phyloP scores from a whole-genome alignment of 2,113 vertebrate species.

The Bostrychus sinensis region DNA sequence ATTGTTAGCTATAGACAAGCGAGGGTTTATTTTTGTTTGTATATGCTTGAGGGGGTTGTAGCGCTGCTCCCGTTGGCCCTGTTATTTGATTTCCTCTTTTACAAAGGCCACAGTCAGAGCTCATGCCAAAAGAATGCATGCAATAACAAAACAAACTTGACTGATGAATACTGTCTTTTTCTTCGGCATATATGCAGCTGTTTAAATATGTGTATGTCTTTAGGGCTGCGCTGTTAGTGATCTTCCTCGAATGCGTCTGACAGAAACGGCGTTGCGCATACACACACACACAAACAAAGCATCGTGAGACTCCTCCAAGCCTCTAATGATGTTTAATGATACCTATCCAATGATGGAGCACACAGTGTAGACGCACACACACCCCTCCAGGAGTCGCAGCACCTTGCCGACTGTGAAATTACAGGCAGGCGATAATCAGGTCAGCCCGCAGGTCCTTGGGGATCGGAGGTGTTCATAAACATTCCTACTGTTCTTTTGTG shows the following conservation, averaged over 20 bases:
- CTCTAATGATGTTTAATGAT: conserved; percentile 78
- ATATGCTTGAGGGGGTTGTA: conserved; percentile 71
- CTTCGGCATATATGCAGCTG: conserved; percentile 26
- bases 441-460: conserved; percentile 77
- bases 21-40: conserved; percentile 75
- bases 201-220: conserved; percentile 50
- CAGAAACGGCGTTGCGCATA: conserved; percentile 57
- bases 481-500: conserved; percentile 79
- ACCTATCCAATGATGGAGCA: conserved; percentile 63
- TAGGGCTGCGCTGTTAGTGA: conserved; percentile 69
- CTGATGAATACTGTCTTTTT: conserved; percentile 72
- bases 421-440: conserved; percentile 83
- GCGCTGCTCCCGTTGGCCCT: conserved; percentile 71
- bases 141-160: conserved; percentile 75
- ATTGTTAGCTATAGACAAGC: conserved; percentile 73
- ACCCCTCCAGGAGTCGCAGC: conserved; percentile 71
- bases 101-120: conserved; percentile 75
- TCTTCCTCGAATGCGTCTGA: conserved; percentile 71
- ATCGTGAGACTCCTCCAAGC: conserved; percentile 70
- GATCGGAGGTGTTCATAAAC: conserved; percentile 82
- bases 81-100: conserved; percentile 78
- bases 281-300: conserved; percentile 47
- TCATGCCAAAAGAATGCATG: conserved; percentile 76
- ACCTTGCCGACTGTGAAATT: conserved; percentile 82
- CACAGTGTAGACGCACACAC: conserved; percentile 47